Evolutionary conservation across 2,888 invertebrate species (phyloP).

Genomic region (Galerucella calmariensis): DNA sequence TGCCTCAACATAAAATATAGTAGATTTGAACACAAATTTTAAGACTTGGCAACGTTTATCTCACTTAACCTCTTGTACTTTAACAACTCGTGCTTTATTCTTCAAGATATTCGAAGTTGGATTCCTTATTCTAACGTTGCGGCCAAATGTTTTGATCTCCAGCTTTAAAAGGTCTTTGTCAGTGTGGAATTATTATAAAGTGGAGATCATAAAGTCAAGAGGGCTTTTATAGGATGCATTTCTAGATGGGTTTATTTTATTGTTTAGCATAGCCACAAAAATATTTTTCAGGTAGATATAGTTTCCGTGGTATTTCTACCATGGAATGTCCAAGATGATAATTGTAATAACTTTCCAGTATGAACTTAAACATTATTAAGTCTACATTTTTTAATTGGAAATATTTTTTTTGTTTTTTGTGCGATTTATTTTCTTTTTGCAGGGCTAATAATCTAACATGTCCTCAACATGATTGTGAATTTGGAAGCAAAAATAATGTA

Average conservation of each 20-base stretch:
- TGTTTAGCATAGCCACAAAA: too few species aligned
- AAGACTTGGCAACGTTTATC: not conserved
- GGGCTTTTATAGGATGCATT: not conserved
- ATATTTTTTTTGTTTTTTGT: too few species aligned
- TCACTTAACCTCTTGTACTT: not conserved
- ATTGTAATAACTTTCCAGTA: not conserved
- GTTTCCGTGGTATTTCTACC: too few species aligned
- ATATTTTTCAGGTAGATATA: too few species aligned
- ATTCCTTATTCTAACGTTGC: not conserved
- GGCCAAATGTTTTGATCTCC: not conserved
- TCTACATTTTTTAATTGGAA: too few species aligned
- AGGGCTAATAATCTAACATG: too few species aligned
- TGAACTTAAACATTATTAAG: not conserved
- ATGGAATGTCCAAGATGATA: too few species aligned
- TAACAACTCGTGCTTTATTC: conserved; percentile 7
- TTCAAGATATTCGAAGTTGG: not conserved
- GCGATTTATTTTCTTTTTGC: too few species aligned
- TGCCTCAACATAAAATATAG: too few species aligned
- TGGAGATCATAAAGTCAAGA: conserved; percentile 6
- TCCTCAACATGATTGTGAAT: too few species aligned
- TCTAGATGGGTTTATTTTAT: not conserved
- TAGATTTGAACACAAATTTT: not conserved
- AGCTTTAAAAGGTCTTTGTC: not conserved
- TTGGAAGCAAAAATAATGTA: too few species aligned
- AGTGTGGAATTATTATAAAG: not conserved